Evolutionary conservation across 2,888 invertebrate genomes (phyloP).

Genomic region (Empis stercorea): DNA sequence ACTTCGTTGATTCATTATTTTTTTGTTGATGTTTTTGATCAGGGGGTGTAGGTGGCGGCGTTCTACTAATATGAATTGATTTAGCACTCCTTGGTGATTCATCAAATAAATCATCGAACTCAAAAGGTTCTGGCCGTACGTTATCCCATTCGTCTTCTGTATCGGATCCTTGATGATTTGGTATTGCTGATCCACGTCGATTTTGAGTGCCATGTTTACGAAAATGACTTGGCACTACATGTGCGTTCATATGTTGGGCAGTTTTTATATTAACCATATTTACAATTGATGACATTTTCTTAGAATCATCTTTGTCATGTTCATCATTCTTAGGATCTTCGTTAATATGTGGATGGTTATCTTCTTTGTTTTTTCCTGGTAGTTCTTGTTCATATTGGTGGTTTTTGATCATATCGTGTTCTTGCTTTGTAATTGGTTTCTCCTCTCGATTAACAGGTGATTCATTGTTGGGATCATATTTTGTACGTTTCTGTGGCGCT

Average conservation of each 20-base stretch:
- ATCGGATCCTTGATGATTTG: neutral
- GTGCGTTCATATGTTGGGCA: conserved; percentile 7
- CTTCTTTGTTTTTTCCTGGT: neutral
- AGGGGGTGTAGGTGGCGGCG: neutral
- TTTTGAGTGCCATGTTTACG: neutral
- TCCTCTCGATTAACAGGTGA: neutral
- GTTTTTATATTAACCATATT: conserved; percentile 1
- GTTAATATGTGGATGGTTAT: neutral
- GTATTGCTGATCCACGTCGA: neutral
- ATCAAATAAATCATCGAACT: neutral
- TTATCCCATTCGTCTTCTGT: neutral
- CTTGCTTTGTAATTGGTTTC: neutral
- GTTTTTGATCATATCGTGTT: too few relatives aligned
- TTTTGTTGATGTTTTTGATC: neutral
- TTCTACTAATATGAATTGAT: neutral
- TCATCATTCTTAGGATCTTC: neutral
- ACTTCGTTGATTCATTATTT: neutral
- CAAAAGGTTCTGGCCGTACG: neutral
- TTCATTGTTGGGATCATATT: neutral
- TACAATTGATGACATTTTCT: neutral
- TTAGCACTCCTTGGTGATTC: neutral
- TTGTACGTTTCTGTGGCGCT: conserved; percentile 17
- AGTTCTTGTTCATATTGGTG: too few relatives aligned
- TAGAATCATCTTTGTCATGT: neutral
- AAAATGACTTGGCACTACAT: neutral